phyloP scores from a whole-genome alignment of 2,888 invertebrate genomes.

The Choristoneura rosaceana region DNA sequence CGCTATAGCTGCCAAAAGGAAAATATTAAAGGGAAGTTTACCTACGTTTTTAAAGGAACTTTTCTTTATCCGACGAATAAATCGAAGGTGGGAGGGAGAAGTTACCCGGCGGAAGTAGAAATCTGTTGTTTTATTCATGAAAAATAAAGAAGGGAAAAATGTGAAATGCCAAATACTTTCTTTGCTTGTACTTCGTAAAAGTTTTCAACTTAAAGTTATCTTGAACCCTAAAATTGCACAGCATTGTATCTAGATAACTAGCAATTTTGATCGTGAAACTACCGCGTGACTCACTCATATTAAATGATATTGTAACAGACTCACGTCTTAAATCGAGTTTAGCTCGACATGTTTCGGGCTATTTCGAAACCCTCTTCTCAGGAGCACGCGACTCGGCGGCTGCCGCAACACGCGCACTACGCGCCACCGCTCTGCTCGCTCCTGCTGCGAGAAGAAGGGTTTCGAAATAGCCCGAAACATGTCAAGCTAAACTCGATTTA shows the following conservation, averaged over 20 bases:
- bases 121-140: conserved; percentile 86
- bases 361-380: no score
- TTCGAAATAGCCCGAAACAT: no score
- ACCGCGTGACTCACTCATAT: no score
- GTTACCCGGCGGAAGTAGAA: conserved; percentile 77
- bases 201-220: conserved; percentile 50
- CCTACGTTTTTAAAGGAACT: conserved; percentile 82
- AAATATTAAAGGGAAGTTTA: conserved; percentile 83
- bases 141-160: conserved; percentile 78
- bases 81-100: conserved; percentile 84
- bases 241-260: neutral
- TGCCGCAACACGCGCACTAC: no score
- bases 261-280: no score
- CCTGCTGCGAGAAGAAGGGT: no score
- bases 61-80: conserved; percentile 83
- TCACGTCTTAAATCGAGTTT: no score
- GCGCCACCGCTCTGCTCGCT: no score
- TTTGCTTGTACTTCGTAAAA: conserved; percentile 52
- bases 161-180: conserved; percentile 66
- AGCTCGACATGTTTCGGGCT: no score
- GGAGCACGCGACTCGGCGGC: no score
- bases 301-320: no score
- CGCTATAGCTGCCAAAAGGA: conserved; percentile 78
- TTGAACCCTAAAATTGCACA: conserved; percentile 23
- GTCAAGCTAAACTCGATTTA: no score